phyloP scores from a whole-genome alignment of 64 coral and sea anemone species.

The Porites lutea region DNA sequence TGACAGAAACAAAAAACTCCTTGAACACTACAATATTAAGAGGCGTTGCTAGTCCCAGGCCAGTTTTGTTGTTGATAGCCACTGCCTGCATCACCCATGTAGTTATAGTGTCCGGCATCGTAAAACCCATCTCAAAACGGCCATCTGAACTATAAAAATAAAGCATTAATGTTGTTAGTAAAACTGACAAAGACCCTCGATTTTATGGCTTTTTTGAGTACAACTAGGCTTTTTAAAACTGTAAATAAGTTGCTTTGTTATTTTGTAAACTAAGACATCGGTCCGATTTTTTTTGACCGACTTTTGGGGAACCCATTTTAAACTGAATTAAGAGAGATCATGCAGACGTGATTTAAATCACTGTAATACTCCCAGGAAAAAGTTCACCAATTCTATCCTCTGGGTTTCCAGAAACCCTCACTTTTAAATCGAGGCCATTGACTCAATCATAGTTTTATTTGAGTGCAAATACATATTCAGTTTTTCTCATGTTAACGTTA shows the following conservation, averaged over 20 bases:
- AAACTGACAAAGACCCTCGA: background rate
- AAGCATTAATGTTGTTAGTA: background rate
- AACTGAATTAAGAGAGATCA: too few species aligned
- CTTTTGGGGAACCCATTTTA: too few species aligned
- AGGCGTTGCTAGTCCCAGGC: slow-evolving; percentile 70
- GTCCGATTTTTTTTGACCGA: too few species aligned
- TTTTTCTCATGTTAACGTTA: too few species aligned
- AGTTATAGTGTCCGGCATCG: slow-evolving; percentile 72
- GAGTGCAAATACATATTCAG: too few species aligned
- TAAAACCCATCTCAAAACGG: background rate
- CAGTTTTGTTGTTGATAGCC: slow-evolving; percentile 72
- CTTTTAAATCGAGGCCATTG: too few species aligned
- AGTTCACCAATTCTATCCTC: too few species aligned
- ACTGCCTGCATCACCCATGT: slow-evolving; percentile 76
- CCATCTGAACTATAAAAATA: slow-evolving; percentile 22
- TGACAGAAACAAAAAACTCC: slow-evolving; percentile 70
- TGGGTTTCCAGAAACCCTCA: too few species aligned
- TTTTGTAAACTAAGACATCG: background rate
- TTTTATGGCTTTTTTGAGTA: background rate
- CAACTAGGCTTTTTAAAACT: background rate
- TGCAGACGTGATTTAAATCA: too few species aligned
- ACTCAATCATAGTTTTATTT: too few species aligned
- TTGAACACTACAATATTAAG: slow-evolving; percentile 48
- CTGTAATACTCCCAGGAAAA: too few species aligned
- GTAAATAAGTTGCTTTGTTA: background rate